Evolutionary conservation across 2,888 invertebrate species (phyloP), one percentile per base, ranked within the genome.

Genomic region (Drosophila macrospina): DNA sequence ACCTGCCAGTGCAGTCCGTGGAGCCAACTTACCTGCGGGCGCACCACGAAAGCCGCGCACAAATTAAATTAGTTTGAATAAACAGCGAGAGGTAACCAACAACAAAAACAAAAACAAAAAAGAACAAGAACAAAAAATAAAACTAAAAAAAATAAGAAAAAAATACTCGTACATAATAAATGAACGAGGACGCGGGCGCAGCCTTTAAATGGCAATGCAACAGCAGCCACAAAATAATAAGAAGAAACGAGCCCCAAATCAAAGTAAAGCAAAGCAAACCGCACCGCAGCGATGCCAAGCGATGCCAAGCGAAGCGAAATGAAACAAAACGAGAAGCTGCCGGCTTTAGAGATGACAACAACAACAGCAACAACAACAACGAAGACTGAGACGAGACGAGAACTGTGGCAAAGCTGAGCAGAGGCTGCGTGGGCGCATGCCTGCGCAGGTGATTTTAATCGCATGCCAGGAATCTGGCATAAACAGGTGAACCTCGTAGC

Each of bases 381-480:
- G n/a, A 13, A 10, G 16, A 30, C 63, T 61, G 69, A 55, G 56
- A 51, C 20, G 15, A 50, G 44, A 16, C 20, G 15, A 50, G 44
- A 16, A 37, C 36, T 44, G 51, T 30, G 48, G 44, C 44, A 60
- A 51, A 60, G 37, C 42, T 30, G 16, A 24, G 64, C 41, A 51
- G 52, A 41, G 47, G 68, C 78, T 86, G 86, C 89, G 86, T 86
- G 86, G 86, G 86, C 86, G 86, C 89, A 85, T 80, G 88, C 86
- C 82, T 71, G 89, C 86, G 90, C 91, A 90, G 90, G 91, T 90
- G 90, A 90, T 90, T 90, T 90, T 91, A 91, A 90, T 90, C 90
- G 90, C 80, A 89, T 89, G 89, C 87, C 89, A 78, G 91, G 88
- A 90, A 90, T 91, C 91, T 90, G 90, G 80, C 82, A 89, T 86